A percentile compares a stretch with the other conserved stretches of the same genome.
Conservation (phyloP, 2,888 invertebrate species). For the Polydrusus pterygomalis region DNA sequence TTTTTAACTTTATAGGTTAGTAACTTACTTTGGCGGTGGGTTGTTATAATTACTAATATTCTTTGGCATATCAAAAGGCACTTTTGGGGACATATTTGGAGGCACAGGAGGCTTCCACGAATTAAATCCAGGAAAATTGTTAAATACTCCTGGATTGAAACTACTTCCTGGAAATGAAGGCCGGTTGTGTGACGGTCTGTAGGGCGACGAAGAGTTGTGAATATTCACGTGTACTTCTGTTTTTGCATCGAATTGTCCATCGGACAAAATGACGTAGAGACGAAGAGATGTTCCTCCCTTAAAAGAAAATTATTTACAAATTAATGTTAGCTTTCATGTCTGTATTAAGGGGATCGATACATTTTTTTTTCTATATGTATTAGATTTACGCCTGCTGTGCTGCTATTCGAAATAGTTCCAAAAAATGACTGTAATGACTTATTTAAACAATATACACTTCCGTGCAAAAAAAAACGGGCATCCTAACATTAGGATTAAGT, state of each 20-base stretch:
- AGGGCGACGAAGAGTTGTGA: slow-evolving; percentile 67
- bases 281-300: slow-evolving; percentile 81
- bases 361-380: too few relatives aligned
- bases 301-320: slow-evolving; percentile 59
- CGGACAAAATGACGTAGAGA: slow-evolving; percentile 80
- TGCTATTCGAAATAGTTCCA: too few relatives aligned
- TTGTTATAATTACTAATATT: slow-evolving; percentile 46
- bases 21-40: slow-evolving; percentile 50
- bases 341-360: too few relatives aligned
- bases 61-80: slow-evolving; percentile 23
- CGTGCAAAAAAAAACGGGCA: too few relatives aligned
- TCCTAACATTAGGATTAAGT: too few relatives aligned
- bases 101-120: slow-evolving; percentile 63
- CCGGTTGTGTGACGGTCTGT: slow-evolving; percentile 58
- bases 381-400: too few relatives aligned
- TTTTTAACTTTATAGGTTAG: too few relatives aligned
- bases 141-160: slow-evolving; percentile 54
- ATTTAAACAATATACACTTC: too few relatives aligned
- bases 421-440: too few relatives aligned
- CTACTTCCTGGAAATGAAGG: slow-evolving; percentile 58
- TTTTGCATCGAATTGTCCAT: slow-evolving; percentile 79
- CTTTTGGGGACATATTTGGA: slow-evolving; percentile 59
- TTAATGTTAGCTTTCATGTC: too few relatives aligned
- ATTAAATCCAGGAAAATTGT: slow-evolving; percentile 58
- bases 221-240: slow-evolving; percentile 82